These are phyloP conservation scores for Seriola quinqueradiata DNA, from an alignment of 2,113 vertebrate genomes.

Conservation along the genomic window DNA sequence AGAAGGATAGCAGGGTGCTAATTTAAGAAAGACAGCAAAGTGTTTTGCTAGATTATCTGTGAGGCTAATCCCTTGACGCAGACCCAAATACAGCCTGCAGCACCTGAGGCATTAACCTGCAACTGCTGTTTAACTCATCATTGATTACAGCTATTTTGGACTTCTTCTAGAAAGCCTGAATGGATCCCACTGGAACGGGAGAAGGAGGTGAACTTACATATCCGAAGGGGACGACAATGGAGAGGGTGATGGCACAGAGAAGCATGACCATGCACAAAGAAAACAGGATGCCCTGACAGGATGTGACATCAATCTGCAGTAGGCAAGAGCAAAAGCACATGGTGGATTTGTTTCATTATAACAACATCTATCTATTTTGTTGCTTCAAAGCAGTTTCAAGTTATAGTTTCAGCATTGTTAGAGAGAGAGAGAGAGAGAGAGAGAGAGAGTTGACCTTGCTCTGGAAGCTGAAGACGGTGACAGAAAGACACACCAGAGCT, in stretches of 20 bases:
- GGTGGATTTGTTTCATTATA: background rate
- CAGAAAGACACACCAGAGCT: conserved; percentile 90
- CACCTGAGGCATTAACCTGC: conserved; percentile 19
- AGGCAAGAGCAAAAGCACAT: background rate
- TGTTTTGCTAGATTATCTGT: conserved; percentile 52
- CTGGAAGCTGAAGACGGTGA: conserved; percentile 97
- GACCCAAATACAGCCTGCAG: conserved; percentile 9
- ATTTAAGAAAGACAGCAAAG: conserved; percentile 47
- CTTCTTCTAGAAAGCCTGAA: conserved; percentile 14
- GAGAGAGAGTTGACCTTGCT: conserved; percentile 86
- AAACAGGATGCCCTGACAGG: conserved; percentile 91
- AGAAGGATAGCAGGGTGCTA: conserved; percentile 37
- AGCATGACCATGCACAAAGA: conserved; percentile 91
- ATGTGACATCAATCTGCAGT: conserved; percentile 91
- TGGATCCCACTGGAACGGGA: background rate
- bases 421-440: too few species aligned
- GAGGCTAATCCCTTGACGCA: conserved; percentile 55
- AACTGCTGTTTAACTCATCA: conserved; percentile 28
- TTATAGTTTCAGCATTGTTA: background rate
- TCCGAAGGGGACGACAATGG: conserved; percentile 89
- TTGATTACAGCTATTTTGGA: conserved; percentile 37
- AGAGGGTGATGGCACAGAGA: conserved; percentile 89
- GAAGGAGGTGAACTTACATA: conserved; percentile 86
- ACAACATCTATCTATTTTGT: background rate
- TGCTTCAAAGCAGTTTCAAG: too few species aligned